Base-by-base conservation (phyloP, 2,888 invertebrate species). In the Agrilus cyanescens region DNA sequence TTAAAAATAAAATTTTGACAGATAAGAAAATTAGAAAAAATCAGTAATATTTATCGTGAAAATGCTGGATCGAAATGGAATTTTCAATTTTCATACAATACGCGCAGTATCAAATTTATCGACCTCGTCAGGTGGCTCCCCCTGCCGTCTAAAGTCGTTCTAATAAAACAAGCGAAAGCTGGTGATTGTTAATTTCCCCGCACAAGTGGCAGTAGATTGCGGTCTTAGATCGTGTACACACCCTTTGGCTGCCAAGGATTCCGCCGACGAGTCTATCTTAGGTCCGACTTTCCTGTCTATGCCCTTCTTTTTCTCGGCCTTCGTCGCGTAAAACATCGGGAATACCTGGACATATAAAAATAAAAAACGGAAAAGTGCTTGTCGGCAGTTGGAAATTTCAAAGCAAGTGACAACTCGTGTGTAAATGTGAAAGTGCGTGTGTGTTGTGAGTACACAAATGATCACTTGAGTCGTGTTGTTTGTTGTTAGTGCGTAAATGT, bases 191-290 rank as follows among this genome's bases (percentile, higher is more conserved):
- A 25, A 25, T 58, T 54, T 57, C 57, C 52, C 55, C 50, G 54
- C 44, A 51, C 42, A 50, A 50, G 47, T 49, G 52, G 50, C 52
- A 56, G 56, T 56, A 53, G 49, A 39, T 48, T 45, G 49, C 50
- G 43, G 52, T 48, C 49, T 45, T 47, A 50, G 46, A 46, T 45
- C 43, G 49, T 46, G 61, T 67, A 68, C 64, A 63, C 71, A 83
- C 83, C 83, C 83, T 74, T 78, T 78, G 25, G 80, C 69, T 50
- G 80, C 76, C 55, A 82, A 65, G 37, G 82, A 80, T 62, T 78
- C 72, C 38, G 75, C 75, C 45, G 75, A 68, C 31, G 79, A 65
- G 44, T 70, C 66, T 50, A 75, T 58, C 54, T 66, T 66, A 45
- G 67, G 66, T 47, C 60, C 60, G 41, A 60, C 58, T 60, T 68